Evolutionary conservation across 2,113 vertebrate genomes (phyloP).

Genomic region (Engraulis encrasicolus): DNA sequence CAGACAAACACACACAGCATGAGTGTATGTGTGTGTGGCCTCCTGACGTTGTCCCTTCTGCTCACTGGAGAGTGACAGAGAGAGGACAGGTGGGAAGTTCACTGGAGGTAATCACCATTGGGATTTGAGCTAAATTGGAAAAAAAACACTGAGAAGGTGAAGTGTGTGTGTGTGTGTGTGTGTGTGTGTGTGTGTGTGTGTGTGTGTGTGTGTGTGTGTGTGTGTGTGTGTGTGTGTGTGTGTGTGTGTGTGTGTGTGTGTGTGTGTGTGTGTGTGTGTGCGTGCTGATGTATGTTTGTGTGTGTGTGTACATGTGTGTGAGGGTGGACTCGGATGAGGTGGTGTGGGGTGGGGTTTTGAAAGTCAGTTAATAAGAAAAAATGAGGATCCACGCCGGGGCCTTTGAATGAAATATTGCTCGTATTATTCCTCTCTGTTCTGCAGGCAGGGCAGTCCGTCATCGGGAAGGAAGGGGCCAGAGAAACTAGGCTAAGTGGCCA

Average conservation of each 20-base stretch:
- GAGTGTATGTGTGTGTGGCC: neutral
- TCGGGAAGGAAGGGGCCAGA: constrained; percentile 62
- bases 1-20: neutral
- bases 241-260: neutral
- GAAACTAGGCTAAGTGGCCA: constrained; percentile 76
- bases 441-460: constrained; percentile 77
- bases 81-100: constrained; percentile 35
- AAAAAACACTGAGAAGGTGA: constrained; percentile 40
- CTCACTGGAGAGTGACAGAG: neutral
- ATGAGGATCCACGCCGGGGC: constrained; percentile 63
- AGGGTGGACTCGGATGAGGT: neutral
- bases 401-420: constrained; percentile 76
- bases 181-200: neutral
- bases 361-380: constrained; percentile 64
- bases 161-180: neutral
- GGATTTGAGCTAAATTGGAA: constrained; percentile 51
- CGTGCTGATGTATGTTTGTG: too few species aligned
- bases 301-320: too few species aligned
- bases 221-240: neutral
- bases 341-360: neutral
- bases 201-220: neutral
- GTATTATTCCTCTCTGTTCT: constrained; percentile 71
- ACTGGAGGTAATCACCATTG: constrained; percentile 60
- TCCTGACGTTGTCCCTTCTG: neutral
- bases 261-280: neutral